Base-by-base conservation (phyloP, 2,113 vertebrate genomes). In the Atherinomorus stipes region DNA sequence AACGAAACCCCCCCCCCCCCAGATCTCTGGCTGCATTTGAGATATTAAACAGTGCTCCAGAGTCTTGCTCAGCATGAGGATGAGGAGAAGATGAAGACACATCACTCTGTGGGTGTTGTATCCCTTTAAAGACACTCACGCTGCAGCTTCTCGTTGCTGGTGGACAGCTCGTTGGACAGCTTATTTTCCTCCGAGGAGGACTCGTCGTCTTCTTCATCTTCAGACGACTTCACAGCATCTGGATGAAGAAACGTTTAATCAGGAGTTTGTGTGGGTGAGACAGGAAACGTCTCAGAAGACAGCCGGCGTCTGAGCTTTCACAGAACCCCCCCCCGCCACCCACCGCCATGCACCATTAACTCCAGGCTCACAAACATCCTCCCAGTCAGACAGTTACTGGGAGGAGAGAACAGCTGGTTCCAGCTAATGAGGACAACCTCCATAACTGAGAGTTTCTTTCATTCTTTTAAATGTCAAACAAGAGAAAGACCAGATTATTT, bases 141-240 rank as follows among this genome's bases (percentile, higher is more conserved):
- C 9, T 86, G 88, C 8, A 89, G 86, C 64, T 93, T 92, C 31
- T 92, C 89, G 18, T 75, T 89, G 81, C 82, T 90, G 0, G 80
- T 84, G 4, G 87, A 90, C 50, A 88, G n/a, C 11, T 91, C 90
- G 0, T 85, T 83, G 21, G 90, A 90, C 8, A 80, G 71, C 64
- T 90, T 93, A 54, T 95, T 96, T 87, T 97, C 96, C 92, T 97
- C 97, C 0, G 96, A 97, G 0, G 96, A 97, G 69, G 96, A 97
- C 74, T 97, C 96, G 0, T 98, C 96, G 0, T 97, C 96, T 0
- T 97, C 96, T 0, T 98, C 97, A 0, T 98, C 97, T 53, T 98
- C 97, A 0, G 96, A 96, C 0, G 96, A 97, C 25, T 95, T 95
- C 0, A 95, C 91, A 0, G 93, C 90, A 1, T 96, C 96, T 89